A percentile compares a stretch with the other conserved stretches of the same genome.
These are phyloP conservation scores for Macaria liturata DNA, from an alignment of 2,888 invertebrate genomes.

Conservation along the genomic window DNA sequence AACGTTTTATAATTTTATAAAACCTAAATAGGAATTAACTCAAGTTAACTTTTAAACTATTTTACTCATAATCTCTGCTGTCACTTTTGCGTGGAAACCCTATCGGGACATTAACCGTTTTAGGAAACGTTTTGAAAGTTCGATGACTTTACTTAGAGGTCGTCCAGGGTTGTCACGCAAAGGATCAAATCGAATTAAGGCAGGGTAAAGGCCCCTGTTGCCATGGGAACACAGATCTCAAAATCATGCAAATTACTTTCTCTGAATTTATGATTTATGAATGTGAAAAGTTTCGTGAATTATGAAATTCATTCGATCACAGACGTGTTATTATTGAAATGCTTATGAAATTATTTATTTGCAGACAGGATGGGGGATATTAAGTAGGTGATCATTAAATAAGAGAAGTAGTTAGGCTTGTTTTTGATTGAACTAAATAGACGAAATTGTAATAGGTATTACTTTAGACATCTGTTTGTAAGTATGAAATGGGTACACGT, in stretches of 20 bases:
- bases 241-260: conserved; percentile 25
- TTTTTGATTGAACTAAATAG: too few relatives aligned
- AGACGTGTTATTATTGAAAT: neutral
- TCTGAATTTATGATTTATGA: conserved; percentile 9
- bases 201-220: conserved; percentile 27
- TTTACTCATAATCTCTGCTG: too few relatives aligned
- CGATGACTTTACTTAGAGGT: conserved; percentile 75
- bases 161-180: conserved; percentile 51
- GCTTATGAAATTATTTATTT: conserved; percentile 3
- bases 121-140: conserved; percentile 72
- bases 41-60: too few relatives aligned
- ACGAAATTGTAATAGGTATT: too few relatives aligned
- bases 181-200: conserved; percentile 52
- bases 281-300: conserved; percentile 24
- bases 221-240: conserved; percentile 30
- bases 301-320: conserved; percentile 7
- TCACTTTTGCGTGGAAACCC: conserved; percentile 47
- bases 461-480: too few relatives aligned
- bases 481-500: too few relatives aligned
- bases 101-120: conserved; percentile 72
- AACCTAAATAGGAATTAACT: too few relatives aligned
- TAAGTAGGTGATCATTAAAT: neutral
- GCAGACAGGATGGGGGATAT: conserved; percentile 1
- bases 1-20: too few relatives aligned
- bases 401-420: neutral